Percentiles rank a stretch among this genome's conserved stretches.
phyloP scores from a whole-genome alignment of 1,140 invertebrate genomes.

The Chironomus tepperi region DNA sequence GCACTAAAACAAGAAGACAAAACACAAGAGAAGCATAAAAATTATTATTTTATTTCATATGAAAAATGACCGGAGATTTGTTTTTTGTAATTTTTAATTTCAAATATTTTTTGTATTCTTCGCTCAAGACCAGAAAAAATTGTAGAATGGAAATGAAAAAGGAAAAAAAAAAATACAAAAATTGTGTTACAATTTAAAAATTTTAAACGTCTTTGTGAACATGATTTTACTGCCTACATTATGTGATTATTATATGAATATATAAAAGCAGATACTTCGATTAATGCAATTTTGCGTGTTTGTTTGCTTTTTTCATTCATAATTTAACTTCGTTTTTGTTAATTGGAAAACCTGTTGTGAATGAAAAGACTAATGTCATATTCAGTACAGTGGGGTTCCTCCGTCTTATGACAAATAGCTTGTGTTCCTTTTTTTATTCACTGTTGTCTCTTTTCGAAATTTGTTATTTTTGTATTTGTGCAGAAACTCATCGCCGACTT shows the following conservation, averaged over 20 bases:
- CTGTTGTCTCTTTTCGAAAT: neutral
- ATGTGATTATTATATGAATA: neutral
- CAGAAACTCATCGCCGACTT: neutral
- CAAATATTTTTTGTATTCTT: neutral
- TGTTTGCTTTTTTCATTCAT: conserved; percentile 9
- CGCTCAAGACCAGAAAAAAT: neutral
- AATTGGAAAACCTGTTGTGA: conserved; percentile 12
- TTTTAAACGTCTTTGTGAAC: conserved; percentile 10
- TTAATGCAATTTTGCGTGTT: conserved; percentile 13
- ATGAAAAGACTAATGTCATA: conserved; percentile 14
- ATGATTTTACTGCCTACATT: conserved; percentile 8
- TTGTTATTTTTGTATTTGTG: neutral
- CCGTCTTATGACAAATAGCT: neutral
- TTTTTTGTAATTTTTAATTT: neutral
- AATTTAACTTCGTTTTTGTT: neutral
- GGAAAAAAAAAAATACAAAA: no score
- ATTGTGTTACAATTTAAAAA: conserved; percentile 9
- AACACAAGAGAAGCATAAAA: no score
- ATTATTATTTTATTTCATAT: neutral
- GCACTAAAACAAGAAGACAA: no score
- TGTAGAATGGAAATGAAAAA: neutral
- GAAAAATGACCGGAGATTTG: conserved; percentile 1
- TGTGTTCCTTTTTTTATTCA: neutral
- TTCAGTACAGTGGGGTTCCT: neutral
- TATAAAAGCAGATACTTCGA: neutral